Conservation (phyloP, 2,888 invertebrate genomes). For the Amphipoea oculea region DNA sequence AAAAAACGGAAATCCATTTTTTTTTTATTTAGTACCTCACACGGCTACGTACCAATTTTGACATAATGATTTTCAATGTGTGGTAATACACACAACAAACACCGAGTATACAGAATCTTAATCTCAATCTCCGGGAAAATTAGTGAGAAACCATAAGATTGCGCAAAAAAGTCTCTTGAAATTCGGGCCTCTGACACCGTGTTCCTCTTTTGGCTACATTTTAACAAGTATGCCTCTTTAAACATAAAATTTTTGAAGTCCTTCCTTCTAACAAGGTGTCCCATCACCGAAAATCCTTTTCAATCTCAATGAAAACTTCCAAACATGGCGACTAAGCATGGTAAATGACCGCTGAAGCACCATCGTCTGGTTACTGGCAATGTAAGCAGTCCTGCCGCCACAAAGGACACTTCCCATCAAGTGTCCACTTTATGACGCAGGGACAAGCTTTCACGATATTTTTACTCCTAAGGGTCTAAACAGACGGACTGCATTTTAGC, state of each 20-base stretch:
- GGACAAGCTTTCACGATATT: slow-evolving; percentile 39
- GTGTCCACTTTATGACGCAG: slow-evolving; percentile 39
- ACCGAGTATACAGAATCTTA: too few species aligned
- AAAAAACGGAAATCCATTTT: too few species aligned
- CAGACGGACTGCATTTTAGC: too few species aligned
- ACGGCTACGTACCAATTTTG: neutral
- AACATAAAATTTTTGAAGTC: neutral
- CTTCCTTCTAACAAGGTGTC: neutral
- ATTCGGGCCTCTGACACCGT: neutral
- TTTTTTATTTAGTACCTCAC: too few species aligned
- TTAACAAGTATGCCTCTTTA: slow-evolving; percentile 1
- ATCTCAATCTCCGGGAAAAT: neutral
- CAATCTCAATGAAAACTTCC: slow-evolving; percentile 20
- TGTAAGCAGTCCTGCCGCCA: slow-evolving; percentile 52
- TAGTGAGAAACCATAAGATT: neutral
- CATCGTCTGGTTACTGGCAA: slow-evolving; percentile 47
- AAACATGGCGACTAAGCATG: slow-evolving; percentile 39
- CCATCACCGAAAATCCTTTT: slow-evolving; percentile 17
- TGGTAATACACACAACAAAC: too few species aligned
- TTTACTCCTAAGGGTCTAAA: neutral
- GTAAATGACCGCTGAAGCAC: slow-evolving; percentile 54
- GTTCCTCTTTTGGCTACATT: neutral
- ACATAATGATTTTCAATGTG: neutral
- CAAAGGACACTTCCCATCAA: slow-evolving; percentile 42
- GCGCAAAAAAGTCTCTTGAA: neutral